A percentile compares a stretch with the other conserved stretches of the same genome.
phyloP scores from a whole-genome alignment of 2,113 vertebrate genomes.

The Aepyceros melampus region DNA sequence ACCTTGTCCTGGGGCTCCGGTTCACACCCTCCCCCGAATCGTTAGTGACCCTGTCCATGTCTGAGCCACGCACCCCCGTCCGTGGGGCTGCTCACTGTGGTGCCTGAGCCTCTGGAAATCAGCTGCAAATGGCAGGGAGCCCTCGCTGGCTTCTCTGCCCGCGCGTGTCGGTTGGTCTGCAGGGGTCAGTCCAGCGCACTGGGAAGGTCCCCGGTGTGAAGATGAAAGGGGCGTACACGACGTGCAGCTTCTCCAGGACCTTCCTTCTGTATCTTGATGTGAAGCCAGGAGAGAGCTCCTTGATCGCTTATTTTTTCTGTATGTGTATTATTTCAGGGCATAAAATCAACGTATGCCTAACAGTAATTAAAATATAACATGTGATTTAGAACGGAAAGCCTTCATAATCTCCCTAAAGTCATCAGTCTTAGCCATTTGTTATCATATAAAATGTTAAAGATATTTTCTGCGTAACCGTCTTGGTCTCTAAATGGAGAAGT shows the following conservation, averaged over 20 bases:
- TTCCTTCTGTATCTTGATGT: not conserved
- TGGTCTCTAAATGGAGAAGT: not conserved
- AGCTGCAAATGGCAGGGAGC: rapidly evolving
- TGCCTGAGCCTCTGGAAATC: not conserved
- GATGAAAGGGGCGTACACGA: rapidly evolving
- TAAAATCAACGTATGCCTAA: not conserved
- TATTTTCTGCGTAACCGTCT: rapidly evolving
- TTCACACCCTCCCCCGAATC: rapidly evolving
- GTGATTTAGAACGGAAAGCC: not conserved
- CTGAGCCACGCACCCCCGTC: rapidly evolving
- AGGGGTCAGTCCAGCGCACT: rapidly evolving
- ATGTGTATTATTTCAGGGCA: rapidly evolving
- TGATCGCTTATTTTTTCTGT: not conserved
- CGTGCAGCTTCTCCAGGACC: not conserved
- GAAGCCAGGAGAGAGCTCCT: not conserved
- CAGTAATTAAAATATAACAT: too few relatives aligned
- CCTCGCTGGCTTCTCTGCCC: rapidly evolving
- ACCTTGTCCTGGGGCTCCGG: not conserved
- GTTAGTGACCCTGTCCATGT: not conserved
- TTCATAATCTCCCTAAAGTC: rapidly evolving
- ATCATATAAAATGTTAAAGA: rapidly evolving
- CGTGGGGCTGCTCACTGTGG: not conserved
- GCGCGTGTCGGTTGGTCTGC: rapidly evolving
- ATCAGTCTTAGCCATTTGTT: not conserved
- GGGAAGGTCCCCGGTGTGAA: rapidly evolving